Evolutionary conservation across 1,140 invertebrate species (phyloP).

Genomic region (Ostrea edulis): DNA sequence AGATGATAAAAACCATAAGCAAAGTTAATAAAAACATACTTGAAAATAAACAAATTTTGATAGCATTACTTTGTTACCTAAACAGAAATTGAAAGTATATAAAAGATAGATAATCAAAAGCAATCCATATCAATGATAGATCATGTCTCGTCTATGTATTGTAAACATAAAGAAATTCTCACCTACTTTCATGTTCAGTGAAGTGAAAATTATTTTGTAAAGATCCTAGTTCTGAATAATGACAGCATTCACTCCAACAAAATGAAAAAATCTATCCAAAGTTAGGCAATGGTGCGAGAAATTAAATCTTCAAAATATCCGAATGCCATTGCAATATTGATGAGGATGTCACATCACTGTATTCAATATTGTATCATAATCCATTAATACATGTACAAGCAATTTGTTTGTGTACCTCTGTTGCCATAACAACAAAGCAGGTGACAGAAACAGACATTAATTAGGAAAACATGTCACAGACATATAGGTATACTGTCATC

Average conservation of each 20-base stretch:
- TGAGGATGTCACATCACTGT: neutral
- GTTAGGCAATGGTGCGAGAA: neutral
- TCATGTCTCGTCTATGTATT: no score
- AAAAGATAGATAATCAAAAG: no score
- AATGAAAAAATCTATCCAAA: neutral
- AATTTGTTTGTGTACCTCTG: slow-evolving; percentile 23
- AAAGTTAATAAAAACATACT: no score
- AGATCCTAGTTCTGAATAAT: slow-evolving; percentile 1
- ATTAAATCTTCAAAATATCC: slow-evolving; percentile 12
- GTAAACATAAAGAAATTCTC: neutral
- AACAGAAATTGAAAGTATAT: no score
- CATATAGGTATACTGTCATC: slow-evolving; percentile 10
- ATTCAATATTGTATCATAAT: slow-evolving; percentile 1
- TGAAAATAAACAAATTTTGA: no score
- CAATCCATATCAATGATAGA: no score
- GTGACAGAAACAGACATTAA: neutral
- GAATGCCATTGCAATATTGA: neutral
- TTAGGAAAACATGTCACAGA: neutral
- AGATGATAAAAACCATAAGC: no score
- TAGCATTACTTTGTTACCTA: no score
- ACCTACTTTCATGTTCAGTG: neutral
- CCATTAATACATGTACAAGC: neutral
- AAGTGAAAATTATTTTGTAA: neutral
- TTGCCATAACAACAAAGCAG: slow-evolving; percentile 9
- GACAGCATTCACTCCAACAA: neutral